phyloP scores from a whole-genome alignment of 2,113 vertebrate genomes.

The Bubo scandiacus region DNA sequence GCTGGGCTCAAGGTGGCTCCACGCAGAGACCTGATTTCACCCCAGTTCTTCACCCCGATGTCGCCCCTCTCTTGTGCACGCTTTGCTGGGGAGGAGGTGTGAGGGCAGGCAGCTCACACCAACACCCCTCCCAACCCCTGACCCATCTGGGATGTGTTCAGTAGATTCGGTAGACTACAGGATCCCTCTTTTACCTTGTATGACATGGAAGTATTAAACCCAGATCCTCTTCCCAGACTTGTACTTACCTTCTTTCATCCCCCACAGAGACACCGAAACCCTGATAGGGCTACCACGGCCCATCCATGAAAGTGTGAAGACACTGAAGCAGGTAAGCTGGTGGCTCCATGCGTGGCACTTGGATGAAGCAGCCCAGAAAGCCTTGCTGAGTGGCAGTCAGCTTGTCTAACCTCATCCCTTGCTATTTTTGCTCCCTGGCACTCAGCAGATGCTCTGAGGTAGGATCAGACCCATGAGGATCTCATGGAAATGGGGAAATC shows the following conservation, averaged over 20 bases:
- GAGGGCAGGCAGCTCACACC: fast-evolving
- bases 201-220: not conserved
- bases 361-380: not conserved
- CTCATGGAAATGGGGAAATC: not conserved
- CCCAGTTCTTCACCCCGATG: fast-evolving
- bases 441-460: not conserved
- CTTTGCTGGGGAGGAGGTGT: not conserved
- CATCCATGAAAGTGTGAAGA: slow-evolving; percentile 97
- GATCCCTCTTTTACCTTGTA: not conserved
- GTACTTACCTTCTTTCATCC: not conserved
- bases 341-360: fast-evolving
- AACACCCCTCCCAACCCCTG: not conserved
- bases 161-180: not conserved
- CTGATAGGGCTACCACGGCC: slow-evolving; percentile 92
- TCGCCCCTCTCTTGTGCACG: fast-evolving
- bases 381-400: not conserved
- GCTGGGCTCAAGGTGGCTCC: not conserved
- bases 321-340: slow-evolving; percentile 88
- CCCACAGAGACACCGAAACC: slow-evolving; percentile 89
- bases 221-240: not conserved
- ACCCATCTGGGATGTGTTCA: not conserved
- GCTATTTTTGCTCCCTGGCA: not conserved
- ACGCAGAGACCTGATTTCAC: not conserved
- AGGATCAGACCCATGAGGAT: not conserved
- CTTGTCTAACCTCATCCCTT: not conserved